Base-by-base conservation (phyloP, 2,888 invertebrate species). In the Melitaea athalia region DNA sequence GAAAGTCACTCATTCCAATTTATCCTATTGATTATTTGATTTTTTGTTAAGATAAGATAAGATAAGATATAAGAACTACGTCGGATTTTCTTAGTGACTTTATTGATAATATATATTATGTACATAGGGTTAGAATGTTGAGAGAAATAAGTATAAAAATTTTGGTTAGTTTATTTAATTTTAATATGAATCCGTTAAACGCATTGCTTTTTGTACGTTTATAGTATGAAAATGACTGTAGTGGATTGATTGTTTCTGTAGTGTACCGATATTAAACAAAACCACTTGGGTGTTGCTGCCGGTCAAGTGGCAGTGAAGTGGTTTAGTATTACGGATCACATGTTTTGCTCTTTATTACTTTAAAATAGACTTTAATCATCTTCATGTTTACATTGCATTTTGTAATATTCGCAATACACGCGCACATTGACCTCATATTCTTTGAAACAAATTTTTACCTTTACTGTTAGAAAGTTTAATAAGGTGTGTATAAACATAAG, bases 1-100 rank as follows among this genome's bases (percentile, higher is more conserved):
- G 73, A 75, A 76, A 75, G 73, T 72, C 67, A 67, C 64, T 61
- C 49, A 61, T 67, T 67, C 38, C 55, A 68, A 61, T 57, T 55
- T 60, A 61, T 52, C 61, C 68, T 62, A 67, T 71, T 68, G 71
- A 74, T 64, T 53, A 70, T 67, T 68, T 59, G 47, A 42, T 55
- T 55, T 67, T 47, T 67, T 61, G 45, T 50, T 62, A 1, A 12
- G 17, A 5, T 38, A 38, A 49, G 47, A 5, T 38, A 38, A 49
- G 47, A 33, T 33, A 33, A 33, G 33, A 55, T 62, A 42, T 62
- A 33, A 52, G 10, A 55, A 49, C 17, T 49, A 49, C 47, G 47
- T 49, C 5, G 47, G 4, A n/a, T 49, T 5, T 49, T 49, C 14
- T 49, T 5, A n/a, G 47, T 49, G n/a, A 47, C 14, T 47, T 12